Evolutionary conservation across 2,113 vertebrate species (phyloP).

Genomic region (Numenius arquata): DNA sequence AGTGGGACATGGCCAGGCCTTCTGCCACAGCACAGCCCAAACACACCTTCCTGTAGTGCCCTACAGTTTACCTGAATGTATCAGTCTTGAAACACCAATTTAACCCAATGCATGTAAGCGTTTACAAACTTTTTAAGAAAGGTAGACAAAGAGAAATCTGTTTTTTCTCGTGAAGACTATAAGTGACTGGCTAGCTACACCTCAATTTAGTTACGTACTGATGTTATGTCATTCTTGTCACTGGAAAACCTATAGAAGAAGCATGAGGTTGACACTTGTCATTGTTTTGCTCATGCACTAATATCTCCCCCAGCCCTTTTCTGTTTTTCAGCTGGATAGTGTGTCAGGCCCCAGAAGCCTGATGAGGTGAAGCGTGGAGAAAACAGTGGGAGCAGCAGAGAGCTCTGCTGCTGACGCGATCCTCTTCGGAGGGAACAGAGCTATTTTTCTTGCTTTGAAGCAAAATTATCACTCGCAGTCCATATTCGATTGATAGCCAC

Average conservation of each 20-base stretch:
- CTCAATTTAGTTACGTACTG: background rate
- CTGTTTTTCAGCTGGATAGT: background rate
- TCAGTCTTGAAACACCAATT: background rate
- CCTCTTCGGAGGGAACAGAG: background rate
- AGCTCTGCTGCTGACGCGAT: background rate
- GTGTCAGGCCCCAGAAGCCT: background rate
- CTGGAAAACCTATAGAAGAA: background rate
- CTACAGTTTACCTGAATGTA: background rate
- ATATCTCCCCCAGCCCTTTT: background rate
- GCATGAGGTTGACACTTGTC: background rate
- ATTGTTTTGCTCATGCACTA: background rate
- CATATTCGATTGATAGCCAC: background rate
- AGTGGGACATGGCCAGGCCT: background rate
- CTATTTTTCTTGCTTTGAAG: slow-evolving; percentile 28
- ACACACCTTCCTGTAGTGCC: fast-evolving
- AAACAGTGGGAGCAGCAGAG: background rate
- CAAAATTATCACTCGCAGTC: background rate
- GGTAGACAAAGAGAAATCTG: background rate
- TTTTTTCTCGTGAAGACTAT: fast-evolving
- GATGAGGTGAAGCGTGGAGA: background rate
- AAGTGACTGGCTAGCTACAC: background rate
- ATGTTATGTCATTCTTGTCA: background rate
- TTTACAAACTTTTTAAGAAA: background rate
- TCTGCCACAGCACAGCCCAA: background rate
- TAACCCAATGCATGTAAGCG: background rate